phyloP scores from a whole-genome alignment of 30 jellyfish, hydroid and myxozoan genomes.

The Aurelia aurita complex sp. Pacific region DNA sequence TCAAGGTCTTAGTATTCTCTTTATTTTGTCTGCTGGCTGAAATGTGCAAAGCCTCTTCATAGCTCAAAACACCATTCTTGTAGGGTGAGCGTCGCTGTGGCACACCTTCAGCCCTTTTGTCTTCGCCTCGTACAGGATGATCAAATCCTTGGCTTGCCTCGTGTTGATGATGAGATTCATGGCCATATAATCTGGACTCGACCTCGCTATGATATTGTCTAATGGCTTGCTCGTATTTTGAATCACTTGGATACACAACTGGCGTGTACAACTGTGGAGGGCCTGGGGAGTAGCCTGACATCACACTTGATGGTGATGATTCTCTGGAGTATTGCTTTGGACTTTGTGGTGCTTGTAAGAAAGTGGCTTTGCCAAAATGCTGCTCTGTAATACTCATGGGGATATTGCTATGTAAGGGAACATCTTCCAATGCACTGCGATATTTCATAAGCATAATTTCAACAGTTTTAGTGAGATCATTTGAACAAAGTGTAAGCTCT shows the following conservation, averaged over 20 bases:
- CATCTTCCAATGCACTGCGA: conserved; percentile 53
- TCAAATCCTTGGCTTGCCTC: conserved; percentile 24
- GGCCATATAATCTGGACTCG: neutral
- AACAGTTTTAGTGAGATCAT: conserved; percentile 54
- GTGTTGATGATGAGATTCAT: conserved; percentile 6
- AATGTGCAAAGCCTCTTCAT: conserved; percentile 49
- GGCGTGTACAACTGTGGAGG: conserved; percentile 59
- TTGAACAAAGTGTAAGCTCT: conserved; percentile 36
- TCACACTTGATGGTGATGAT: conserved; percentile 52
- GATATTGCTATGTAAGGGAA: conserved; percentile 10
- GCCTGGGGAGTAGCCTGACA: conserved; percentile 66
- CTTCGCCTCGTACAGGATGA: conserved; percentile 34
- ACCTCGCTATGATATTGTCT: conserved; percentile 19
- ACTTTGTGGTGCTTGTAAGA: conserved; percentile 31
- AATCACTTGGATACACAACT: conserved; percentile 68
- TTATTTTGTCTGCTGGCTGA: conserved; percentile 26
- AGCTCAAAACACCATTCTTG: conserved; percentile 48
- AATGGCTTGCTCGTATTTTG: conserved; percentile 17
- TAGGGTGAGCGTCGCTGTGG: conserved; percentile 6
- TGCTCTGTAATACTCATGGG: conserved; percentile 21
- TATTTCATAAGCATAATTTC: conserved; percentile 44
- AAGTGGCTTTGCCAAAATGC: conserved; percentile 10
- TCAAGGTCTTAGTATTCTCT: conserved; percentile 21
- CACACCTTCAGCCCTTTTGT: conserved; percentile 13
- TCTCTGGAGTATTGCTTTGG: conserved; percentile 57